These are phyloP conservation scores for Nymphalis polychloros DNA, from an alignment of 2,888 invertebrate species.

Conservation along the genomic window DNA sequence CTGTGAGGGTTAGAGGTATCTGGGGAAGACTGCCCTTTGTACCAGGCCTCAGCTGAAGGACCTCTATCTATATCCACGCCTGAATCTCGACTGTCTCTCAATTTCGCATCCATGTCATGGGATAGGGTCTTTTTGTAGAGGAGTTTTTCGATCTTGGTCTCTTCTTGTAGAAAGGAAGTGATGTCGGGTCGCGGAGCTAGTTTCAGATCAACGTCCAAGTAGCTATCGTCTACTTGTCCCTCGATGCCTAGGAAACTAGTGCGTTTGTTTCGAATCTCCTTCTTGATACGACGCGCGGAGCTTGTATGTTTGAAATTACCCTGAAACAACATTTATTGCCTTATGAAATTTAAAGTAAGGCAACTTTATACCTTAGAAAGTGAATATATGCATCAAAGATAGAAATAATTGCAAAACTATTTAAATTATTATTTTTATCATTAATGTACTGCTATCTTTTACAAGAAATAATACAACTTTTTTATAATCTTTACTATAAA, in stretches of 20 bases:
- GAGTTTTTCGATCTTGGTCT: slow-evolving; percentile 88
- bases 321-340: slow-evolving; percentile 48
- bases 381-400: neutral
- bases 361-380: no score
- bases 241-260: slow-evolving; percentile 93
- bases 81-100: slow-evolving; percentile 88
- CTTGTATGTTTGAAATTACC: slow-evolving; percentile 87
- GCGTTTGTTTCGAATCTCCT: slow-evolving; percentile 91
- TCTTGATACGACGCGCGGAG: slow-evolving; percentile 92
- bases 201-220: slow-evolving; percentile 85
- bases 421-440: neutral
- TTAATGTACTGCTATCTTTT: neutral
- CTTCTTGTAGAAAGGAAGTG: slow-evolving; percentile 89
- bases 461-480: no score
- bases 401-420: neutral
- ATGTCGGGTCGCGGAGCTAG: slow-evolving; percentile 90
- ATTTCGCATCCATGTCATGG: slow-evolving; percentile 85
- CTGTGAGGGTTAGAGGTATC: slow-evolving; percentile 85
- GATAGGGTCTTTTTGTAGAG: slow-evolving; percentile 87
- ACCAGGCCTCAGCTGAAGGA: slow-evolving; percentile 82
- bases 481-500: no score
- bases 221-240: slow-evolving; percentile 85
- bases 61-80: slow-evolving; percentile 87
- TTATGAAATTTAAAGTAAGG: neutral
- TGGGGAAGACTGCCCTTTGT: slow-evolving; percentile 75